These are phyloP conservation scores for Bucorvus abyssinicus DNA, from an alignment of 2,797 vertebrate genomes.

Conservation along the genomic window DNA sequence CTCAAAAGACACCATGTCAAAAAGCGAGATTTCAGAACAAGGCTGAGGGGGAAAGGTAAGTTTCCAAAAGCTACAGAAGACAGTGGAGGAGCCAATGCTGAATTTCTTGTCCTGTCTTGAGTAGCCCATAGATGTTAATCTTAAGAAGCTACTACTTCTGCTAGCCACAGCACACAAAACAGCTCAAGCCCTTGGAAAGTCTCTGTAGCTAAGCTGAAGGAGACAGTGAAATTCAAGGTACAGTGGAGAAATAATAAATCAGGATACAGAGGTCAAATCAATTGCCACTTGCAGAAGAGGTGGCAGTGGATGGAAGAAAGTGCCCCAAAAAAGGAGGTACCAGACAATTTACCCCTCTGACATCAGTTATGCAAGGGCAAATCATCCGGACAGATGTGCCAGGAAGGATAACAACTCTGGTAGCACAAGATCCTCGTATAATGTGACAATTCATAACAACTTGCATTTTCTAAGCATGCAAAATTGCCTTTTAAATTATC, in stretches of 20 bases:
- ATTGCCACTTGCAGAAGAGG: background rate
- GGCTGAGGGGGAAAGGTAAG: background rate
- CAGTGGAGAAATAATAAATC: background rate
- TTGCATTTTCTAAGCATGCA: background rate
- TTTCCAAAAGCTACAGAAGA: background rate
- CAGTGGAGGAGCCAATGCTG: background rate
- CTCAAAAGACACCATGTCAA: background rate
- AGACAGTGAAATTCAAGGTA: background rate
- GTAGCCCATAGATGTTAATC: background rate
- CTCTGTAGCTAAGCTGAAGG: background rate
- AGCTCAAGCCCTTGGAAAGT: background rate
- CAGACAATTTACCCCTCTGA: background rate
- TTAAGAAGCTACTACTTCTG: background rate
- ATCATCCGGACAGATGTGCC: background rate
- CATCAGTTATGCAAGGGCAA: background rate
- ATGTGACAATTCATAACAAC: background rate
- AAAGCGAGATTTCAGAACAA: background rate
- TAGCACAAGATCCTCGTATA: background rate
- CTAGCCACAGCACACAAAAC: background rate
- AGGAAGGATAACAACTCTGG: background rate
- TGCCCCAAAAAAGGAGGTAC: background rate
- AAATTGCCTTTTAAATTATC: background rate
- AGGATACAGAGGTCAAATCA: background rate
- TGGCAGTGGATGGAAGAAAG: background rate
- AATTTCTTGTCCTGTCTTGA: background rate